These are phyloP conservation scores for Beroe forskalii DNA, from an alignment of 37 sponge, comb jelly and placozoan genomes.

Conservation along the genomic window DNA sequence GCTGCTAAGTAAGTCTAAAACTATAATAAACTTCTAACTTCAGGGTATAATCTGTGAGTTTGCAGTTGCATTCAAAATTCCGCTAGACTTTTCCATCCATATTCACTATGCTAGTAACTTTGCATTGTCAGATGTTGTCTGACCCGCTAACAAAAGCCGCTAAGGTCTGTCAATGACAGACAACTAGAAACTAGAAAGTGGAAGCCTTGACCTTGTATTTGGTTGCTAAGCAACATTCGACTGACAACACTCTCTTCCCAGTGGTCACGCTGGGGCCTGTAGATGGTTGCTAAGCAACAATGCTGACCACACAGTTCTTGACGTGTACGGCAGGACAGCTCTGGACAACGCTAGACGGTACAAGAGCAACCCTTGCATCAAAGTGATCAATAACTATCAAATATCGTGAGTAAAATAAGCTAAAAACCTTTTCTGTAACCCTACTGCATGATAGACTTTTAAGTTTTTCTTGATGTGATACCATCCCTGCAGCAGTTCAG, in stretches of 20 bases:
- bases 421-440: too few relatives aligned
- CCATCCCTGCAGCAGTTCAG: too few relatives aligned
- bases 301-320: neutral
- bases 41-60: neutral
- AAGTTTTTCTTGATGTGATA: too few relatives aligned
- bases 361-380: neutral
- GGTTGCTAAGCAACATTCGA: too few relatives aligned
- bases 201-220: too few relatives aligned
- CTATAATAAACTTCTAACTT: neutral
- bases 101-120: too few relatives aligned
- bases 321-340: conserved; percentile 1
- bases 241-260: too few relatives aligned
- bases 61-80: neutral
- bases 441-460: too few relatives aligned
- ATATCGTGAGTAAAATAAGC: conserved; percentile 19
- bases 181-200: too few relatives aligned
- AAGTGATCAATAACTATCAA: conserved; percentile 25
- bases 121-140: too few relatives aligned
- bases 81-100: neutral
- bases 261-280: conserved; percentile 16
- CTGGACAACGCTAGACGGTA: neutral
- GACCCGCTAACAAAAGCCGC: too few relatives aligned
- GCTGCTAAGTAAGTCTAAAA: conserved; percentile 21
- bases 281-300: conserved; percentile 64
- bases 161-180: too few relatives aligned